These are phyloP conservation scores for Gymnosoma rotundatum DNA, from an alignment of 2,888 invertebrate genomes.

Conservation along the genomic window DNA sequence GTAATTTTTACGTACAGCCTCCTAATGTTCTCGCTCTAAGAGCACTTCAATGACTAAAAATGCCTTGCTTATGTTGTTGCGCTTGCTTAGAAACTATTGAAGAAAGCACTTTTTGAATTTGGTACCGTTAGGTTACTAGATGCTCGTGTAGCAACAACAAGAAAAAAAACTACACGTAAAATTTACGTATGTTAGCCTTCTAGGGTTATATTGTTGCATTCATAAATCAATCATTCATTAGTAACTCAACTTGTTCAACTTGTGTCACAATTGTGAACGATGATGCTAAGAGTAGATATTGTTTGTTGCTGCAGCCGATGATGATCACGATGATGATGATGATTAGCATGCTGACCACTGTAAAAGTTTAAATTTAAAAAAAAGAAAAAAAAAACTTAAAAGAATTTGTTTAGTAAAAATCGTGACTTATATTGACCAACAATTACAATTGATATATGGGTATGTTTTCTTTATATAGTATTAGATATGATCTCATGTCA, in stretches of 20 bases:
- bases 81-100: no score
- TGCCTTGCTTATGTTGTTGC: no score
- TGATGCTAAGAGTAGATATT: slow-evolving; percentile 12
- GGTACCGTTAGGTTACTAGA: no score
- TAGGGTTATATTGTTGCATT: slow-evolving; percentile 60
- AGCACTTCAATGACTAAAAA: no score
- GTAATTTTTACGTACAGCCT: no score
- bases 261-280: slow-evolving; percentile 65
- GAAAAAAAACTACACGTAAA: no score
- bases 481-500: slow-evolving; percentile 67
- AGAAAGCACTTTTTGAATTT: no score
- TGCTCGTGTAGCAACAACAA: no score
- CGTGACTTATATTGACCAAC: slow-evolving; percentile 36
- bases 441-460: slow-evolving; percentile 50
- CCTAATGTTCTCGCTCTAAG: no score
- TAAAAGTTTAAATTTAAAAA: background rate
- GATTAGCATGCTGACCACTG: slow-evolving; percentile 39
- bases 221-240: slow-evolving; percentile 71
- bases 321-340: slow-evolving; percentile 29
- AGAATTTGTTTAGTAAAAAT: slow-evolving; percentile 39
- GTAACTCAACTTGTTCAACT: slow-evolving; percentile 64
- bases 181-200: no score
- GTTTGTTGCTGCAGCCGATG: slow-evolving; percentile 9
- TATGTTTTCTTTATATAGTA: slow-evolving; percentile 51
- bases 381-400: background rate